Base-by-base conservation (phyloP, 2,113 vertebrate species). In the Heloderma charlesbogerti region DNA sequence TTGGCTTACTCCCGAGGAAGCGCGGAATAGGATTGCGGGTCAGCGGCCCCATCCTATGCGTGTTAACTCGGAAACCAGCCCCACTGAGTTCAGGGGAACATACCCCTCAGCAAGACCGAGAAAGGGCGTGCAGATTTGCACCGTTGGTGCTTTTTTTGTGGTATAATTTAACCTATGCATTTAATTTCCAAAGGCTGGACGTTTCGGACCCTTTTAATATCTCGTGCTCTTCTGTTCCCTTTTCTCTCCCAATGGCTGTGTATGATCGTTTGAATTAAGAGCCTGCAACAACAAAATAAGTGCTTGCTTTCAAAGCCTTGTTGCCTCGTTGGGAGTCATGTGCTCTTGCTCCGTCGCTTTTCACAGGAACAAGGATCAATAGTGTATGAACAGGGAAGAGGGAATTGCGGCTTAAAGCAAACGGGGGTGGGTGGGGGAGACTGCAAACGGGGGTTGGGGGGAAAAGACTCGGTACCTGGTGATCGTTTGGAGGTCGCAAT, bases 281-380 rank as follows among this genome's bases (percentile, higher is more conserved):
- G 25, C 45, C 31, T 54, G 45, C 37, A 10, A 34, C 27, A n/a
- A 57, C 31, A 54, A 16, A 3, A 37, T 6, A 60, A 60, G 31
- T 34, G 31, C 34, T 74, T 43, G 34, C 66, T 45, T 83, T 45
- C 3, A 45, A 48, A 71, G 10, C 31, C 34, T 37, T 31, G 86
- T 37, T 31, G 86, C 72, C 40, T 78, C 57, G 15, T 60, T 84
- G 69, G 60, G 80, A 75, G 54, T 84, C 88, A 63, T 66, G 88
- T 66, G 81, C 43, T 84, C 10, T 84, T 5, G 51, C 5, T 63
- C 48, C 16, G 22, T 63, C 22, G 67, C 45, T 8, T 60, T 74
- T 25, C 18, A 1, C 13, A 43, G 37, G 86, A 43, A 75, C 43
- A 27, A 22, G 84, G 7, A 7, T 29, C n/a, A 20, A 34, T 4